Conservation (phyloP, 2,888 invertebrate genomes). For the Drosophila robusta region DNA sequence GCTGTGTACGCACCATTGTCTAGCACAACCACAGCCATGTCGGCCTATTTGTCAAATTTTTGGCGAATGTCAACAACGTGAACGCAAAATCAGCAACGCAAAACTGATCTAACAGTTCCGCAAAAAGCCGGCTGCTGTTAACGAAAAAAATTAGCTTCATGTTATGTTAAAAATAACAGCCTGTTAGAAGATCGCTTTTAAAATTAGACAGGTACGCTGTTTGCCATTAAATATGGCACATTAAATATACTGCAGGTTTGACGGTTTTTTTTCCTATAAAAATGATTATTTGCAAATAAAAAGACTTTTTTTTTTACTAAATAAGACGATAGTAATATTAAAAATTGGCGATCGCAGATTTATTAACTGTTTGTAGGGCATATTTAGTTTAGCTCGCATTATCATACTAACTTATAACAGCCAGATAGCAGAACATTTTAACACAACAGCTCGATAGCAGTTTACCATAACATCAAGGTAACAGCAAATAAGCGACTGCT, state of each 20-base stretch:
- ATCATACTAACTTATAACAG: conserved; percentile 18
- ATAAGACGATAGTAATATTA: too few species aligned
- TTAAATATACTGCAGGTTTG: too few species aligned
- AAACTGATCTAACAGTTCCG: not conserved
- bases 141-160: conserved; percentile 8
- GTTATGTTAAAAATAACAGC: not conserved
- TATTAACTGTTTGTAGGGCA: too few species aligned
- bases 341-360: too few species aligned
- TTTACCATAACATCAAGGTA: conserved; percentile 21
- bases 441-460: conserved; percentile 29
- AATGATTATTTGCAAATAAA: too few species aligned
- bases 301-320: too few species aligned
- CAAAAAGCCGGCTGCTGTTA: conserved; percentile 6
- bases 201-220: conserved; percentile 6
- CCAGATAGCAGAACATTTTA: conserved; percentile 4
- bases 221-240: too few species aligned
- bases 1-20: conserved; percentile 96
- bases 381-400: not conserved
- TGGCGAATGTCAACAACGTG: conserved; percentile 17
- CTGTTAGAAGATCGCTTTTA: not conserved
- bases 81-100: conserved; percentile 5
- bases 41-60: conserved; percentile 5
- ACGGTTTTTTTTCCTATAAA: too few species aligned
- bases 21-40: conserved; percentile 86
- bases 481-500: conserved; percentile 27